Percentiles rank a stretch among this genome's conserved stretches.
Conservation (phyloP, 2,888 invertebrate genomes). For the Pammene fasciana region DNA sequence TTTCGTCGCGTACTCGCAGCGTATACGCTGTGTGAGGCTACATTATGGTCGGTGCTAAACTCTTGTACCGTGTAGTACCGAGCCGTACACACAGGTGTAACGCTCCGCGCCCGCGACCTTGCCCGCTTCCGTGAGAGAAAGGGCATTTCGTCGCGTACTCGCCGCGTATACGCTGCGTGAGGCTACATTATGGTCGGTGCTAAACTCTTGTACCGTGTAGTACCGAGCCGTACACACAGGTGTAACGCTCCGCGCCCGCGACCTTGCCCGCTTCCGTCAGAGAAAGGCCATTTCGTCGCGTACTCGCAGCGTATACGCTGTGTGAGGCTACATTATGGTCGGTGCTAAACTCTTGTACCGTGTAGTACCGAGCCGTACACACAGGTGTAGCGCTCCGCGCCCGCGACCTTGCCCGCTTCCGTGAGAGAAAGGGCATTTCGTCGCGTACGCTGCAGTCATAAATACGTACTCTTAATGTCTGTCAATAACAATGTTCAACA, state of each 20-base stretch:
- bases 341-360: constrained; percentile 22
- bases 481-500: background rate
- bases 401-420: constrained; percentile 48
- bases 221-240: constrained; percentile 23
- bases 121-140: constrained; percentile 51
- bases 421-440: constrained; percentile 49
- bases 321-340: background rate
- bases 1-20: too few relatives aligned
- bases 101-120: constrained; percentile 44
- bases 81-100: constrained; percentile 26
- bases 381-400: constrained; percentile 33
- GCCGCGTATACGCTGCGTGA: too few relatives aligned
- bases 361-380: constrained; percentile 4
- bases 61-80: constrained; percentile 23
- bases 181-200: background rate
- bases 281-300: constrained; percentile 45
- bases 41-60: background rate
- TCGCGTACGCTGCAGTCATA: constrained; percentile 27
- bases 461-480: constrained; percentile 7
- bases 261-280: constrained; percentile 50
- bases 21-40: too few relatives aligned
- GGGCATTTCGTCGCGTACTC: constrained; percentile 32
- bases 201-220: constrained; percentile 22
- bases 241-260: constrained; percentile 30
- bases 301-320: too few relatives aligned